phyloP scores from a whole-genome alignment of 2,797 vertebrate species.

The Capromys pilorides region DNA sequence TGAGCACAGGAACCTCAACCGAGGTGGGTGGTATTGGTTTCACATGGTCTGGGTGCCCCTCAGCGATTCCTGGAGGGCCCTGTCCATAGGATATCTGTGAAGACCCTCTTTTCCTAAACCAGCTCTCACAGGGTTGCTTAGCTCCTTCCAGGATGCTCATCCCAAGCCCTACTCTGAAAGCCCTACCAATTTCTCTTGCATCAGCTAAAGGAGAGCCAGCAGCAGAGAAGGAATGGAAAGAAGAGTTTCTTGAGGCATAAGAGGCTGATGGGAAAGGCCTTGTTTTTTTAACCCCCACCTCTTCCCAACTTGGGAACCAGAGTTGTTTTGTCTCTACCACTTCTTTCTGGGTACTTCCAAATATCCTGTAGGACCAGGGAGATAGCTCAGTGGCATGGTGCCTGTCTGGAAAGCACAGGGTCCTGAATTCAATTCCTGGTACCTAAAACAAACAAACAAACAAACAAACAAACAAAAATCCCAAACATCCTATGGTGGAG shows the following conservation, averaged over 20 bases:
- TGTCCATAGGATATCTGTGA: background rate
- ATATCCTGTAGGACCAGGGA: background rate
- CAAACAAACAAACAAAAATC: too few species aligned
- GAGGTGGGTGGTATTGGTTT: background rate
- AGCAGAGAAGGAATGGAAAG: background rate
- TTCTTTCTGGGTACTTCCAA: background rate
- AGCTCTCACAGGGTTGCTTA: background rate
- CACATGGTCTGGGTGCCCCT: background rate
- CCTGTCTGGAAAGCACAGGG: too few species aligned
- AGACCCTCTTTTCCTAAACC: background rate
- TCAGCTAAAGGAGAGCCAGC: background rate
- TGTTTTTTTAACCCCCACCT: background rate
- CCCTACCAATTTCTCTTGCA: background rate
- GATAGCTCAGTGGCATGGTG: too few species aligned
- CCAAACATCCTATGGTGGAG: background rate
- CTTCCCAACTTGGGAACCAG: background rate
- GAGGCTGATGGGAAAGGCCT: background rate
- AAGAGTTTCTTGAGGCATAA: background rate
- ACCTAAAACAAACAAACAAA: too few species aligned
- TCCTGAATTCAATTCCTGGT: too few species aligned
- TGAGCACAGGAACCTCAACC: background rate
- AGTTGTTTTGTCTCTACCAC: background rate
- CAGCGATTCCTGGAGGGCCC: background rate
- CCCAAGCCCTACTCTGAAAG: background rate
- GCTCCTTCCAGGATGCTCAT: background rate